These are phyloP conservation scores for Chrysomela aeneicollis DNA, from an alignment of 2,888 invertebrate species.

Conservation along the genomic window DNA sequence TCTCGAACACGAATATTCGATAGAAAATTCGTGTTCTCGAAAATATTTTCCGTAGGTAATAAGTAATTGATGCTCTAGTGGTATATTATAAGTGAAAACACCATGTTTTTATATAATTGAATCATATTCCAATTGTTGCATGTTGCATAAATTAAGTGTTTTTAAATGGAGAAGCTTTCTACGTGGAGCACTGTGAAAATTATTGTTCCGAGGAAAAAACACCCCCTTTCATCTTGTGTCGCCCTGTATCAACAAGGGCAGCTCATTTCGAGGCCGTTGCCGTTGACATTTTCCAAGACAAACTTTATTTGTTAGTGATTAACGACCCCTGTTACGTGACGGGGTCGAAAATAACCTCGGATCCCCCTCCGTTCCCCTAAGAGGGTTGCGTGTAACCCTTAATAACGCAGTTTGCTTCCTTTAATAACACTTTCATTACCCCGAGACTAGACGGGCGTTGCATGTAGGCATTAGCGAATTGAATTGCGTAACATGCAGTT, in stretches of 20 bases:
- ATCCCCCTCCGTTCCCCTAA: constrained; percentile 8
- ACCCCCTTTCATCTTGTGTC: background rate
- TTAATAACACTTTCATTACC: constrained; percentile 20
- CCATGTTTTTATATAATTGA: too few species aligned
- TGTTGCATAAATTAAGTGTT: too few species aligned
- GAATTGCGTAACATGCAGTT: background rate
- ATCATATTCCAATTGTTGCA: too few species aligned
- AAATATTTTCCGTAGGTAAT: too few species aligned
- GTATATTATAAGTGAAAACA: too few species aligned
- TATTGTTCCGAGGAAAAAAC: too few species aligned
- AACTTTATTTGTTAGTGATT: constrained; percentile 21
- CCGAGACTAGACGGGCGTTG: constrained; percentile 15
- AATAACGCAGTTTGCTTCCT: constrained; percentile 20
- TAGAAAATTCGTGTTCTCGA: too few species aligned
- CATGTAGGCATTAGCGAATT: constrained; percentile 18
- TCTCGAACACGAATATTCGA: too few species aligned
- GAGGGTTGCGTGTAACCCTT: constrained; percentile 18
- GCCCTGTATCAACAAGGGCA: background rate
- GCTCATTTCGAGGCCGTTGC: constrained; percentile 4
- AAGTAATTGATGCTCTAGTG: too few species aligned
- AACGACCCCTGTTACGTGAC: constrained; percentile 18
- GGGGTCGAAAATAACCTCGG: constrained; percentile 18
- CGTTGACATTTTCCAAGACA: constrained; percentile 17
- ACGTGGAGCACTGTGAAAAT: too few species aligned
- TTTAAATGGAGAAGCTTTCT: too few species aligned